Percentiles rank a stretch among this genome's conserved stretches.
These are phyloP conservation scores for Tympanuchus pallidicinctus DNA, from an alignment of 2,113 vertebrate genomes.

Conservation along the genomic window DNA sequence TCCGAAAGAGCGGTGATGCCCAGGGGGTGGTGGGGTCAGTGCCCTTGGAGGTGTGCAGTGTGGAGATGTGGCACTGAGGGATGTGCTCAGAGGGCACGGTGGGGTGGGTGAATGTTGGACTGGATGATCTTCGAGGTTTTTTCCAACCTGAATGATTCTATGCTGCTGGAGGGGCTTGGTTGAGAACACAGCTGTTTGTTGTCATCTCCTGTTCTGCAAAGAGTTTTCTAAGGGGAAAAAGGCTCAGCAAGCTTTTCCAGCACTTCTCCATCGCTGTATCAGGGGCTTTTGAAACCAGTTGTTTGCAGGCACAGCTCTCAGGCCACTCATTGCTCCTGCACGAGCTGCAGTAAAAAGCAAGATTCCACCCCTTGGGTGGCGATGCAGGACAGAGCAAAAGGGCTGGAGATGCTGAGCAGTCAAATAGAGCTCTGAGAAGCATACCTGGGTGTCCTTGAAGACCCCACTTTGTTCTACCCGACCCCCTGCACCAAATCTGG, in stretches of 20 bases:
- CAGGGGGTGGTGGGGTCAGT: too few relatives aligned
- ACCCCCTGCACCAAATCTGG: background rate
- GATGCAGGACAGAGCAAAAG: accelerated
- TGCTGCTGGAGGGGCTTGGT: background rate
- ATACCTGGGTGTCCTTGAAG: accelerated
- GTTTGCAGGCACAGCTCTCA: background rate
- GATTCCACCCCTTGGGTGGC: background rate
- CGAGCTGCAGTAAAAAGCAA: background rate
- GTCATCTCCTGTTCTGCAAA: background rate
- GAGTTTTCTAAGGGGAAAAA: background rate
- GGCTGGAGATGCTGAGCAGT: accelerated
- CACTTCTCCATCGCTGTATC: too few relatives aligned
- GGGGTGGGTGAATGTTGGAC: too few relatives aligned
- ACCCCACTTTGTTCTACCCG: accelerated
- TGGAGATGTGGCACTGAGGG: too few relatives aligned
- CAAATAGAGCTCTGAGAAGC: accelerated
- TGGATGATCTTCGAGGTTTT: too few relatives aligned
- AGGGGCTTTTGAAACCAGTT: too few relatives aligned
- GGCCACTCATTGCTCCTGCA: accelerated
- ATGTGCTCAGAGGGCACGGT: too few relatives aligned
- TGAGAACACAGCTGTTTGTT: background rate
- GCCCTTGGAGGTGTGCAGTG: too few relatives aligned
- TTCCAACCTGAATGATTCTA: too few relatives aligned
- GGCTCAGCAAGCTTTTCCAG: background rate
- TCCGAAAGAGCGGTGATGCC: too few relatives aligned